phyloP scores from a whole-genome alignment of 2,888 invertebrate species.

The Ditula angustiorana region DNA sequence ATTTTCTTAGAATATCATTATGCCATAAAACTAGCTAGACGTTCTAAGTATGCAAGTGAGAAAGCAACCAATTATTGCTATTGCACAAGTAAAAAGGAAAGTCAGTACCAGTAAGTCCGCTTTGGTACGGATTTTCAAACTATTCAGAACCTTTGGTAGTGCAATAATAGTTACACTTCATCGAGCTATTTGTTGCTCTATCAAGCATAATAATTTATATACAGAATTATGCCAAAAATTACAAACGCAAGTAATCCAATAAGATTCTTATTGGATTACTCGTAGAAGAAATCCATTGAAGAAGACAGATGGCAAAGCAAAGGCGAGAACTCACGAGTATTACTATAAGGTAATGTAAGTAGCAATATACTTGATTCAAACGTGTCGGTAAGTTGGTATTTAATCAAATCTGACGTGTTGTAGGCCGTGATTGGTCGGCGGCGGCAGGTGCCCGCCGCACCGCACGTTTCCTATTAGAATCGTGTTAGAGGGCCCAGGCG shows the following conservation, averaged over 20 bases:
- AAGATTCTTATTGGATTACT: constrained; percentile 29
- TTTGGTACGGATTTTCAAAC: too few species aligned
- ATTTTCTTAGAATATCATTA: too few species aligned
- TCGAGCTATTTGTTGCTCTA: too few species aligned
- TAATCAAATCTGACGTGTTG: constrained; percentile 41
- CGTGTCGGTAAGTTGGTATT: constrained; percentile 41
- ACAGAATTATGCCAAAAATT: too few species aligned
- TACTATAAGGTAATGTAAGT: constrained; percentile 35
- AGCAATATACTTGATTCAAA: constrained; percentile 38
- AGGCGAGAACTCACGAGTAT: constrained; percentile 3
- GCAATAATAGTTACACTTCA: too few species aligned
- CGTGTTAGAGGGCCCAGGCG: constrained; percentile 69
- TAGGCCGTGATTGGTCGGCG: constrained; percentile 56
- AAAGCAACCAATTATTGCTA: too few species aligned
- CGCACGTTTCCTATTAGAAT: constrained; percentile 80
- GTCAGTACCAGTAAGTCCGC: too few species aligned
- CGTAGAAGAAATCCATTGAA: neutral
- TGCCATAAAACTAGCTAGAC: too few species aligned
- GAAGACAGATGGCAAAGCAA: constrained; percentile 5
- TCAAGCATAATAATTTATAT: too few species aligned
- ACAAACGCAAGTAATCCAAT: constrained; percentile 27
- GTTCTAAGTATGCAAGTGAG: too few species aligned
- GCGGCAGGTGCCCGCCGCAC: constrained; percentile 64
- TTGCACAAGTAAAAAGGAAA: too few species aligned
- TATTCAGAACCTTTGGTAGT: too few species aligned